Conservation (phyloP, 2,888 invertebrate species). For the Microplitis manilae region DNA sequence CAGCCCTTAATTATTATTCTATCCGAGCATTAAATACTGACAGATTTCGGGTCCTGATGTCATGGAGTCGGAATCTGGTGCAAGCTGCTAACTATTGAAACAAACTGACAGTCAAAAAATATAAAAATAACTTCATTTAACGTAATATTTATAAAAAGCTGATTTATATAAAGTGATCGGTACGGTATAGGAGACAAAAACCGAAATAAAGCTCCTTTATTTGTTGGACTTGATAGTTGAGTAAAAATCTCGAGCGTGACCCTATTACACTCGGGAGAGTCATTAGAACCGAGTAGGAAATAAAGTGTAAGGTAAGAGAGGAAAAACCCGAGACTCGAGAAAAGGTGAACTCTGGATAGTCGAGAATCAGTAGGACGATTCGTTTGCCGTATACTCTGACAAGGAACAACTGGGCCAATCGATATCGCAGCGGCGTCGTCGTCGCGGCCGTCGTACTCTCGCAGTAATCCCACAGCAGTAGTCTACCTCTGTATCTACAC, state of each 20-base stretch:
- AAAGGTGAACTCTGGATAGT: conserved; percentile 26
- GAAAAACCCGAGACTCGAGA: conserved; percentile 33
- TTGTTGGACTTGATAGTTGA: conserved; percentile 7
- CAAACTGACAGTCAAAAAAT: too few species aligned
- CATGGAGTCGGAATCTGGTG: background rate
- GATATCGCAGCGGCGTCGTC: conserved; percentile 56
- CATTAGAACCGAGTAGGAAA: conserved; percentile 35
- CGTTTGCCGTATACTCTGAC: conserved; percentile 57
- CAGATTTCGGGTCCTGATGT: conserved; percentile 17
- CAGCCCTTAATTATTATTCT: conserved; percentile 41
- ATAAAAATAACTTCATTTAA: too few species aligned
- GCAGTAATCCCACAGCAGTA: conserved; percentile 52
- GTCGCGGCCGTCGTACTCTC: conserved; percentile 34
- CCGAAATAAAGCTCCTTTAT: conserved; percentile 22
- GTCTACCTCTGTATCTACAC: conserved; percentile 41
- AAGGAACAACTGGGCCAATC: conserved; percentile 69
- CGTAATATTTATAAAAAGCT: too few species aligned
- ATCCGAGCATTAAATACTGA: conserved; percentile 34
- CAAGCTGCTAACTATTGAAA: too few species aligned
- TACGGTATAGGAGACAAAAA: background rate
- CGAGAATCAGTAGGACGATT: conserved; percentile 53
- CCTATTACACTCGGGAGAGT: conserved; percentile 32
- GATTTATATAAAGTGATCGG: too few species aligned
- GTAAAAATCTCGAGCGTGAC: conserved; percentile 19
- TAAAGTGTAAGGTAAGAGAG: conserved; percentile 40